phyloP scores from a whole-genome alignment of 2,113 vertebrate species.

The Plectropomus leopardus region DNA sequence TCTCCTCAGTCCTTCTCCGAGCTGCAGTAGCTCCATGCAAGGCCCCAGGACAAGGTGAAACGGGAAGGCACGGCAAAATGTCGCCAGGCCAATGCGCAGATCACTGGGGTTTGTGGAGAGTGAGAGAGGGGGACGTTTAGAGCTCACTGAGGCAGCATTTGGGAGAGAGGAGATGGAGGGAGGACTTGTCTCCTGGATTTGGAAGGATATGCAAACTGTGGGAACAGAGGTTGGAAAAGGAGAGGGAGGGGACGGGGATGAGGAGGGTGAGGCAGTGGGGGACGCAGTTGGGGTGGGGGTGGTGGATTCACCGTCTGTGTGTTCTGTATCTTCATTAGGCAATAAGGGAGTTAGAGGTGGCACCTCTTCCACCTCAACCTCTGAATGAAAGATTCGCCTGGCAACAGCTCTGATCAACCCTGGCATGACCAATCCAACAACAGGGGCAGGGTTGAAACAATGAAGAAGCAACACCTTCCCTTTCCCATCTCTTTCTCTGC shows the following conservation, averaged over 20 bases:
- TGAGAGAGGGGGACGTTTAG: constrained; percentile 82
- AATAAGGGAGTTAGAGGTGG: constrained; percentile 83
- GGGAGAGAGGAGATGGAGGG: constrained; percentile 79
- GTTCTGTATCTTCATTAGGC: constrained; percentile 82
- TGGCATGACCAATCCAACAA: constrained; percentile 94
- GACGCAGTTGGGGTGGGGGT: constrained; percentile 76
- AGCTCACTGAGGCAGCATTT: constrained; percentile 83
- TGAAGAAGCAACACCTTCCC: constrained; percentile 92
- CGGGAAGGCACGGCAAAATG: constrained; percentile 96
- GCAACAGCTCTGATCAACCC: constrained; percentile 96
- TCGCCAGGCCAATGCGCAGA: constrained; percentile 94
- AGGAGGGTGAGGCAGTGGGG: constrained; percentile 86
- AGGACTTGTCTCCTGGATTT: constrained; percentile 88
- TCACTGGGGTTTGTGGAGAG: constrained; percentile 91
- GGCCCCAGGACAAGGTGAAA: constrained; percentile 97
- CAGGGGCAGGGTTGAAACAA: constrained; percentile 94
- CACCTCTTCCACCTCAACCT: constrained; percentile 94
- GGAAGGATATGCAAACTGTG: constrained; percentile 89
- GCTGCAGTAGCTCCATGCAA: constrained; percentile 93
- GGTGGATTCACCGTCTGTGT: constrained; percentile 86
- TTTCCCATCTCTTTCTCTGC: constrained; percentile 69
- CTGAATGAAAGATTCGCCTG: constrained; percentile 91
- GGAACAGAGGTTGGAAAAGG: constrained; percentile 61
- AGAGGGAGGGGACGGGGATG: constrained; percentile 70
- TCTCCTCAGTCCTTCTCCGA: constrained; percentile 94